phyloP scores from a whole-genome alignment of 2,113 vertebrate species.

The Enhydra lutris region DNA sequence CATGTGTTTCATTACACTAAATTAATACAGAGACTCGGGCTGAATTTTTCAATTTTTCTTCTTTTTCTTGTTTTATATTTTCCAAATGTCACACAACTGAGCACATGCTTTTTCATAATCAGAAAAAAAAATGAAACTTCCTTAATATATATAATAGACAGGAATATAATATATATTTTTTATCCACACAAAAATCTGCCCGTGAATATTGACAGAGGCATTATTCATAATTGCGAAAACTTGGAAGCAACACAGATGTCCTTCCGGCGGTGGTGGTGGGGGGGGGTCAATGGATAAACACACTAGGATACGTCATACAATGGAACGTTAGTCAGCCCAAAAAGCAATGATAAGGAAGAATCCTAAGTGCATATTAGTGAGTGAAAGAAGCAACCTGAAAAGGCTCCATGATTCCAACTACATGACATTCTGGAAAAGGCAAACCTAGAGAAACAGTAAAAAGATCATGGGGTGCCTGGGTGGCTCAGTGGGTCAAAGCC shows the following conservation, averaged over 20 bases:
- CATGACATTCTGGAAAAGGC: background rate
- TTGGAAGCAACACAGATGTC: background rate
- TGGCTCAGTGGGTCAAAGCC: no score
- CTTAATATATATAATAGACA: background rate
- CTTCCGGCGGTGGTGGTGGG: background rate
- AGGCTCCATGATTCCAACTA: background rate
- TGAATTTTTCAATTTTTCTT: background rate
- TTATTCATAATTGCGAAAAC: background rate
- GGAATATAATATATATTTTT: background rate
- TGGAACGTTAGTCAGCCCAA: background rate
- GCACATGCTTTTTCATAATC: background rate
- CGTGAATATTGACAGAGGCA: background rate
- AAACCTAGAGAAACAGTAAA: background rate
- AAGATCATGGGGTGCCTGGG: background rate
- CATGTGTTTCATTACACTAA: conserved; percentile 6
- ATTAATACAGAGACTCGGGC: conserved; percentile 21
- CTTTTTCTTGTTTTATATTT: background rate
- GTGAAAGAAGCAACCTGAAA: background rate
- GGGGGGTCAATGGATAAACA: background rate
- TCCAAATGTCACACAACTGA: conserved; percentile 25
- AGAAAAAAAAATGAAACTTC: background rate
- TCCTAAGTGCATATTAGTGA: background rate
- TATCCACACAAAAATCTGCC: background rate
- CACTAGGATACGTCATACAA: background rate
- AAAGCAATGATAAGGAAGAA: background rate